Base-by-base conservation (phyloP, 30 jellyfish, hydroid and myxozoan species). In the Turritopsis dohrnii region DNA sequence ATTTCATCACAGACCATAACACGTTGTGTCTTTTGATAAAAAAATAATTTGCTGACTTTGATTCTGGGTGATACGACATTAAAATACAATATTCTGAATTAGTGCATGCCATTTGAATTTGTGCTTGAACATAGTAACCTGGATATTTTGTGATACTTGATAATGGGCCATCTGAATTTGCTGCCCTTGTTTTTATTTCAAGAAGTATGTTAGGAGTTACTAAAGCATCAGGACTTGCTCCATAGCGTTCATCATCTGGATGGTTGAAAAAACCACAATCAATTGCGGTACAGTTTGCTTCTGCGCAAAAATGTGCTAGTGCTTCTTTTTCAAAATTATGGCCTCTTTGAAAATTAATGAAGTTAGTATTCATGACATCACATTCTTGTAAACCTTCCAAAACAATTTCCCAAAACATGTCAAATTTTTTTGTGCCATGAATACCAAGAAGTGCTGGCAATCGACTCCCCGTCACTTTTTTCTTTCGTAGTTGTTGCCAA, bases 91-190 rank as follows among this genome's bases (percentile, higher is more conserved):
- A 80, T n/a, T 80, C 28, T 21, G 87, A 22, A 31, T 53, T 9
- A 31, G 87, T 52, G 30, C 87, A 53, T 80, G 29, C 87, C 84
- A 80, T 80, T 80, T 80, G 87, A 16, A 7, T 41, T 80, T 80
- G 87, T 25, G 87, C 65, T 80, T 53, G 87, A 0, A 80, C 23
- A 13, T 31, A 53, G 69, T 80, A 80, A 52, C 76, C 87, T 16
- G 87, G 87, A 52, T 52, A 18, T 8, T 80, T 80, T 17, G 22
- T 17, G 29, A 52, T 28, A n/a, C n/a, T 25, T n/a, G 53, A 22
- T 53, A 77, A 77, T 52, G 83, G 87, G 18, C 69, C 54, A 31
- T 22, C 71, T 22, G 85, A 80, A 53, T 80, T 80, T 41, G 8
- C 84, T 41, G 65, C 84, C 52, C 87, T 80, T 17, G 79, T 52